Conservation (phyloP, 2,888 invertebrate species). For the Aporophyla lueneburgensis region DNA sequence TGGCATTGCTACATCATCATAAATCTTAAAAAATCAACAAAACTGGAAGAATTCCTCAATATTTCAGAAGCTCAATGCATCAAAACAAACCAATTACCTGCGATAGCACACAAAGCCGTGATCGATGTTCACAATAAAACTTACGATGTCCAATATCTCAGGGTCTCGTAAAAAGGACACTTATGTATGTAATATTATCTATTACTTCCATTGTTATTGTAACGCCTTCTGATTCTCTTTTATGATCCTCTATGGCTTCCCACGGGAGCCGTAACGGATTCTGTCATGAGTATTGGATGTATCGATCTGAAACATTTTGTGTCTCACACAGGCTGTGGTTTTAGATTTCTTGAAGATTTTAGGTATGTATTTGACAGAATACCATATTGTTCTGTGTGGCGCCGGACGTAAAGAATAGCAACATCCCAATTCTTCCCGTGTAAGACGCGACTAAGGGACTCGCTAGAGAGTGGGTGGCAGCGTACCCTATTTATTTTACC, state of each 20-base stretch:
- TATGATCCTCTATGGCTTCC: constrained; percentile 17
- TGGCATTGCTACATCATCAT: not conserved
- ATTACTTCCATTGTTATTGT: constrained; percentile 49
- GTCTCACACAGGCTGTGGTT: no score
- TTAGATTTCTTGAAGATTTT: not conserved
- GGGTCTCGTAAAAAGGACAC: constrained; percentile 11
- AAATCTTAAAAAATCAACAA: not conserved
- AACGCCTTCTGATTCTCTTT: constrained; percentile 43
- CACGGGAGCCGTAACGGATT: constrained; percentile 32
- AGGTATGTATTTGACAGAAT: not conserved
- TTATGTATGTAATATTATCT: constrained; percentile 43
- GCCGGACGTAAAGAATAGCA: no score
- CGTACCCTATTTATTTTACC: no score
- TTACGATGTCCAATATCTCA: constrained; percentile 35
- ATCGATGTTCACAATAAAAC: constrained; percentile 40
- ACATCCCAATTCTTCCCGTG: no score
- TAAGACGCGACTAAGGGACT: no score
- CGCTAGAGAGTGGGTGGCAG: no score
- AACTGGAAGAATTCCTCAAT: not conserved
- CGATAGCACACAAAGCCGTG: not conserved
- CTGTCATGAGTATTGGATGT: not conserved
- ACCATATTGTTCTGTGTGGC: no score
- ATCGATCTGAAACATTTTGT: constrained; percentile 29
- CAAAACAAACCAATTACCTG: constrained; percentile 20
- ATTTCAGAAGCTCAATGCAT: constrained; percentile 3